Evolutionary conservation across 2,113 vertebrate species (phyloP).

Genomic region (Labeo rohita): DNA sequence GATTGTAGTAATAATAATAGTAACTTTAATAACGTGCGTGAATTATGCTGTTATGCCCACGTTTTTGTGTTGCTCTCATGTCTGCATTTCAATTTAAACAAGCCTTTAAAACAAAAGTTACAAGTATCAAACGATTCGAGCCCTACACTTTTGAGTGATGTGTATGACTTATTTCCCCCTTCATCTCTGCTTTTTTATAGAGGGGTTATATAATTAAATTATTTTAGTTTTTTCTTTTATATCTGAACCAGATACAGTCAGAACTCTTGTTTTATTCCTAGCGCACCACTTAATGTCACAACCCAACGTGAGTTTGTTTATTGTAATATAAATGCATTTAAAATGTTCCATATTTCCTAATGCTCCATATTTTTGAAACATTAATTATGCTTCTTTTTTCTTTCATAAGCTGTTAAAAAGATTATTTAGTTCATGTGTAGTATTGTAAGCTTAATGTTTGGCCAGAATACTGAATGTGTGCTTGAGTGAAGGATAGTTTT

Average conservation of each 20-base stretch:
- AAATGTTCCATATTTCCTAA: background rate
- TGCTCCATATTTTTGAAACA: background rate
- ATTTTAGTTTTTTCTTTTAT: background rate
- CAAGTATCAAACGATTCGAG: background rate
- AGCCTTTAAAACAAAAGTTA: too few species aligned
- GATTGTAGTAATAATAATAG: background rate
- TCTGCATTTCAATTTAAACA: background rate
- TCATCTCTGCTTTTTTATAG: background rate
- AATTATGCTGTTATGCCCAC: background rate
- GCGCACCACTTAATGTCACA: background rate
- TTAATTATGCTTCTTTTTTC: background rate
- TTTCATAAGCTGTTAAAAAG: background rate
- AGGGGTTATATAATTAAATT: background rate
- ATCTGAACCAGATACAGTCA: background rate
- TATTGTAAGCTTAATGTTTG: background rate
- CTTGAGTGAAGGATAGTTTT: slow-evolving; percentile 25
- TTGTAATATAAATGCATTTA: background rate
- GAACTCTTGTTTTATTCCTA: background rate
- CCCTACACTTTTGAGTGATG: background rate
- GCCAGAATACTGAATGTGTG: slow-evolving; percentile 20
- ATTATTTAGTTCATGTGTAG: background rate
- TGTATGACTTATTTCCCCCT: background rate
- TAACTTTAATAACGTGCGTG: background rate
- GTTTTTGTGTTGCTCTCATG: background rate
- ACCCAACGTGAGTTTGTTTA: background rate